Evolutionary conservation across 2,113 vertebrate species (phyloP).

Genomic region (Mus spicilegus): DNA sequence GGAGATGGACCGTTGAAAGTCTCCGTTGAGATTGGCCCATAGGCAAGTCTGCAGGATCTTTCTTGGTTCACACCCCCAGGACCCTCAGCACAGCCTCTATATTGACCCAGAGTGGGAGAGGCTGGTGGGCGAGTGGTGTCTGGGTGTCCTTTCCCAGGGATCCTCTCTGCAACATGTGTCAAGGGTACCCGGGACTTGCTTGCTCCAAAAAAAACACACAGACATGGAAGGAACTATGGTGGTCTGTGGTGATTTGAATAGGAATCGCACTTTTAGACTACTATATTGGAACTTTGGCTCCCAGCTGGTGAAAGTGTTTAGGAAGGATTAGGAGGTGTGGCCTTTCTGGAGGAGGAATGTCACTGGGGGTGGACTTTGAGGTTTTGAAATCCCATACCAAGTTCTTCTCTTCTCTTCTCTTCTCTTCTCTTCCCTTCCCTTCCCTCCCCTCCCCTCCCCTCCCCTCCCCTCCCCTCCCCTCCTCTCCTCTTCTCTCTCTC

Average conservation of each 20-base stretch:
- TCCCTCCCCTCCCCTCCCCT: not conserved
- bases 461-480: not conserved
- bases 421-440: not conserved
- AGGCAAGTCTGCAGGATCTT: no score
- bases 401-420: not conserved
- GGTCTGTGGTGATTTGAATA: not conserved
- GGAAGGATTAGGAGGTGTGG: not conserved
- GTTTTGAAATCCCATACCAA: not conserved
- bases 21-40: not conserved
- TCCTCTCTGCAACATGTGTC: not conserved
- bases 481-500: not conserved
- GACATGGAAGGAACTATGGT: not conserved
- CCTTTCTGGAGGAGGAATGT: not conserved
- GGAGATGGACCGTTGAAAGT: not conserved
- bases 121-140: not conserved
- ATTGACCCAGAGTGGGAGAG: no score
- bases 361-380: not conserved
- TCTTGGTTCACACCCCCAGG: not conserved
- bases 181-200: not conserved
- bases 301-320: not conserved
- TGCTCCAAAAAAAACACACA: not conserved
- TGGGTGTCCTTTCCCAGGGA: not conserved
- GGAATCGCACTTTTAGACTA: no score
- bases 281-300: not conserved
- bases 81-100: not conserved